phyloP scores from a whole-genome alignment of 2,797 vertebrate species.

The Channallabes apus region DNA sequence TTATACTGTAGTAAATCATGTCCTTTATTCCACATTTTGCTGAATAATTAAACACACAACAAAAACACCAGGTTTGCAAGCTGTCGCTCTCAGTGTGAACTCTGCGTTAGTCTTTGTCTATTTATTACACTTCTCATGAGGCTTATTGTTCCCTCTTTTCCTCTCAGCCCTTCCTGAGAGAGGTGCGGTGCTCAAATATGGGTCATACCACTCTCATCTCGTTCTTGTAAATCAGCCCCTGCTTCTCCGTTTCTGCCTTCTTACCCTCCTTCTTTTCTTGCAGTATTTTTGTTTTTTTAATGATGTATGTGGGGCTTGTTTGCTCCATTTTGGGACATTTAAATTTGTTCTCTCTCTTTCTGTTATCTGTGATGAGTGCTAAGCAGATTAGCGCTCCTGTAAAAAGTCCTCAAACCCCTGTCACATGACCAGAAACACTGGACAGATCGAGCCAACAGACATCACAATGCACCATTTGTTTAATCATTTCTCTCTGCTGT shows the following conservation, averaged over 20 bases:
- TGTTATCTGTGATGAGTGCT: background rate
- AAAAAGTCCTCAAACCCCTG: conserved; percentile 25
- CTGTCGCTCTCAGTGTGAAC: background rate
- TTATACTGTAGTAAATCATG: background rate
- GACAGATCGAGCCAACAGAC: background rate
- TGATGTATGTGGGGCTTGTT: background rate
- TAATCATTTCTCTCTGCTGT: background rate
- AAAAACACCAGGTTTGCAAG: no score
- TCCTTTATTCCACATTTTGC: background rate
- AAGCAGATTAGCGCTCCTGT: background rate
- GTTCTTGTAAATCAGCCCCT: conserved; percentile 34
- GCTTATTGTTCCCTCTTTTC: background rate
- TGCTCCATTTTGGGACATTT: no score
- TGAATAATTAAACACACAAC: no score
- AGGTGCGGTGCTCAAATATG: conserved; percentile 37
- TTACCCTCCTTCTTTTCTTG: background rate
- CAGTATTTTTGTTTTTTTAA: background rate
- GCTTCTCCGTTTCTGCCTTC: background rate
- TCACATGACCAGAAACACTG: conserved; percentile 25
- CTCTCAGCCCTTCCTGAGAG: background rate
- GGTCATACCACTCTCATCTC: conserved; percentile 42
- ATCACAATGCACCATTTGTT: background rate
- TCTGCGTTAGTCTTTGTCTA: background rate
- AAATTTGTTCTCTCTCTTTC: background rate
- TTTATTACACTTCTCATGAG: background rate